Evolutionary conservation across 1,140 invertebrate species (phyloP), one percentile per base, ranked within the genome.

Genomic region (Hypsibius dujardini): DNA sequence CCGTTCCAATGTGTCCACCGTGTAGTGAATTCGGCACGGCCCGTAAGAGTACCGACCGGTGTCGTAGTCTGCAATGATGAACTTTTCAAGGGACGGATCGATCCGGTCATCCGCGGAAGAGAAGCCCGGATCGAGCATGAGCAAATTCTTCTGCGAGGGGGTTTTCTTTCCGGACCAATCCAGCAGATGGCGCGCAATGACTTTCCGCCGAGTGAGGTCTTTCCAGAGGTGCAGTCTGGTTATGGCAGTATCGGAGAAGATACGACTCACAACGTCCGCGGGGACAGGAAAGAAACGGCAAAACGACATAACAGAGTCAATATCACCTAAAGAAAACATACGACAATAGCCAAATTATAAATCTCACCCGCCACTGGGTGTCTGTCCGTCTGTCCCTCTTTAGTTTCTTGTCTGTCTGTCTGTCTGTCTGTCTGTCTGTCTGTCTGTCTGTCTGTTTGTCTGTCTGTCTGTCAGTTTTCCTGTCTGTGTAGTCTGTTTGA

Each of bases 281-380:
- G 3, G 3, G 12, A 67, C 62, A 15, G 62, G 62, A 42, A 7
- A 15, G 42, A 67, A 67, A 7, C 62, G 62, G 62, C 62, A 67
- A 67, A 67, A 67, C 62, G 62, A 67, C 62, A 67, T 15, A 7
- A 67, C 42, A 12, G 62, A 67, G 12, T 3, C 7, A 12, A 67
- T 12, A 15, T 12, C 12, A 12, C 62, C 62, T 67, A 45, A 15
- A 42, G 45, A 67, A 67, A 67, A 67, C 45, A 45, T 67, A 67
- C 12, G 45, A 15, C 3, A 67, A 67, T 12, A 28, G 28, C 28
- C 28, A 28, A 28, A 28, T 28, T 28, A 28, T 28, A 28, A 28
- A 28, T 28, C 28, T 28, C 28, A 28, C 28, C 28, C 28, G 28
- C 28, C 28, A 28, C 28, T 28, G 28, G 28, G 28, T 28, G 28